Evolutionary conservation across 2,797 vertebrate species (phyloP), one percentile per base, ranked within the genome.

Genomic region (Synanceia verrucosa): DNA sequence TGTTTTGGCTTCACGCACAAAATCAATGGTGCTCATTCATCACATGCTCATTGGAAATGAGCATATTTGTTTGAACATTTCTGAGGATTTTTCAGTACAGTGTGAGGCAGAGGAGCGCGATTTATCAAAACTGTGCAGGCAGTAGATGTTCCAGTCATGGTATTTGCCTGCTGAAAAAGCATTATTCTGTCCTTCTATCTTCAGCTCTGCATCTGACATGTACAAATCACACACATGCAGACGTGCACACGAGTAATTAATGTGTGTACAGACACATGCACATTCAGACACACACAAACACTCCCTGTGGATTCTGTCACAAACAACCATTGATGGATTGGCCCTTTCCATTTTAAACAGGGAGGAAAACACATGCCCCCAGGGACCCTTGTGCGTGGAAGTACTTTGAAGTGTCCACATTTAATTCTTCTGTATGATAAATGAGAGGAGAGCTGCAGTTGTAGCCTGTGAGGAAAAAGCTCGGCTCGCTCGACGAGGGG

Each of bases 361-460:
- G 86, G 87, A 84, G 90, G n/a, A 90, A 90, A 91, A 89, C 90
- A 87, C 87, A 78, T 81, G 85, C 84, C 91, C 87, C 82, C 56
- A 5, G 90, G 90, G 89, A 89, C 76, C 87, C 87, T 87, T 83
- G 86, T 88, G 89, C 92, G 89, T 90, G 85, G 87, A 91, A 92
- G 89, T 91, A 88, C 91, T 93, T 92, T 92, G 91, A 91, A 90
- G 89, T 91, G 89, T 93, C 91, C 91, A 88, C 91, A 89, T 93
- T 93, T 93, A 92, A 93, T 92, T 93, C 91, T 88, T 92, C 87
- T 83, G 84, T 91, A 89, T 93, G 92, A 93, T 93, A 86, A 93
- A 93, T 89, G 91, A 88, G 91, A 82, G 76, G 78, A 50, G 82
- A 78, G 82, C 86, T 43, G 81, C 71, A 34, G 73, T 87, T 79